Conservation (phyloP, 1,140 invertebrate genomes). For the Aphis gossypii region DNA sequence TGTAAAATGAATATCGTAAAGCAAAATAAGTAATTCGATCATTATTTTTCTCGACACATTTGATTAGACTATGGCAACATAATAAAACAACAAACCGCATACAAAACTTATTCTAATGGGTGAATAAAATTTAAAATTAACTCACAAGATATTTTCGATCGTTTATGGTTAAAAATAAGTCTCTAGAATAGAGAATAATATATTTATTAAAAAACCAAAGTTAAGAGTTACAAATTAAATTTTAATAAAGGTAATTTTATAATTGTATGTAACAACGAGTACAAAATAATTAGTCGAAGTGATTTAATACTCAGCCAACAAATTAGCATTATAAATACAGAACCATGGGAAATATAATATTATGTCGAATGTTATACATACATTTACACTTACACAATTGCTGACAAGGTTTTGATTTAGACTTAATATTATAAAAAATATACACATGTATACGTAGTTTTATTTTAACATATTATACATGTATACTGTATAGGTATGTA, state of each 20-base stretch:
- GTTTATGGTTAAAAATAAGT: neutral
- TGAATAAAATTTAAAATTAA: neutral
- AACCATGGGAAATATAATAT: neutral
- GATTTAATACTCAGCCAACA: neutral
- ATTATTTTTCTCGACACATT: neutral
- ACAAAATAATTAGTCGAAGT: neutral
- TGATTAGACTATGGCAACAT: neutral
- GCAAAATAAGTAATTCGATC: neutral
- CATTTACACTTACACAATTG: neutral
- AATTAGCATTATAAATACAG: neutral
- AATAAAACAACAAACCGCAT: neutral
- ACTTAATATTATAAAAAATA: neutral
- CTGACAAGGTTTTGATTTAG: conserved; percentile 14
- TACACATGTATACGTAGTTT: neutral
- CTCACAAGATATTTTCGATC: neutral
- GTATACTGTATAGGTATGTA: too few relatives aligned
- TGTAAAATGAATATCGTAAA: neutral
- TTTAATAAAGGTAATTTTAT: neutral
- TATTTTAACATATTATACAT: neutral
- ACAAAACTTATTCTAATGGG: neutral
- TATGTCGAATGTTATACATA: neutral
- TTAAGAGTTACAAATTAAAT: neutral
- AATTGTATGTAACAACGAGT: neutral
- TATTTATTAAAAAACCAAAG: neutral
- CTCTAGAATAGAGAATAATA: neutral